A percentile compares a stretch with the other conserved stretches of the same genome.
Evolutionary conservation across 2,888 invertebrate genomes (phyloP).

Genomic region (Pammene fasciana): DNA sequence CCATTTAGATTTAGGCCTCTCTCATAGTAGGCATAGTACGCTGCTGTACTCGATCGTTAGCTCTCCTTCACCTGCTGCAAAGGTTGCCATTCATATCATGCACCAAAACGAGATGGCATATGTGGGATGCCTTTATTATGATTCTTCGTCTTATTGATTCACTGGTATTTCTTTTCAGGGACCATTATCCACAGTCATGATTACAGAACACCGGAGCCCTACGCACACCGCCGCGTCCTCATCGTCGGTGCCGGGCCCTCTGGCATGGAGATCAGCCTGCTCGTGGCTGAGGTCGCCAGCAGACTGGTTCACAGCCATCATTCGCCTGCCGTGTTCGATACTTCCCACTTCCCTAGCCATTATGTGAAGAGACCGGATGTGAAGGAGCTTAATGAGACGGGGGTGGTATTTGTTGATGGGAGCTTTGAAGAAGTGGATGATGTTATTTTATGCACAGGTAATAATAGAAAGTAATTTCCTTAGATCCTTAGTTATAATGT

Average conservation of each 20-base stretch:
- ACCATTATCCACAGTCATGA: conserved; percentile 88
- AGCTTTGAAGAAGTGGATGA: conserved; percentile 84
- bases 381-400: conserved; percentile 74
- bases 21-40: no score
- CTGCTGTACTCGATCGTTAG: no score
- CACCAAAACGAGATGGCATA: no score
- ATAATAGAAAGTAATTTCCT: background rate
- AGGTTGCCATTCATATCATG: no score
- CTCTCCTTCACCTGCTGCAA: no score
- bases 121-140: no score
- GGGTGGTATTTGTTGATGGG: conserved; percentile 84
- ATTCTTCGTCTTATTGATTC: no score
- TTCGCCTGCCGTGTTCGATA: conserved; percentile 61
- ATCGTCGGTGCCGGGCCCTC: conserved; percentile 89
- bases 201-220: conserved; percentile 86
- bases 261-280: conserved; percentile 88
- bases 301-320: conserved; percentile 82
- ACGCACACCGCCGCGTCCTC: conserved; percentile 83
- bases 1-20: no score
- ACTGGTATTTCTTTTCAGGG: conserved; percentile 63
- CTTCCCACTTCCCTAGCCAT: conserved; percentile 73
- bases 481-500: no score
- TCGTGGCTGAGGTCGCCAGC: conserved; percentile 77
- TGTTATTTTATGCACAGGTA: conserved; percentile 89
- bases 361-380: conserved; percentile 81